These are phyloP conservation scores for Drosophila guanche DNA, from an alignment of 1,140 invertebrate genomes.

Conservation along the genomic window DNA sequence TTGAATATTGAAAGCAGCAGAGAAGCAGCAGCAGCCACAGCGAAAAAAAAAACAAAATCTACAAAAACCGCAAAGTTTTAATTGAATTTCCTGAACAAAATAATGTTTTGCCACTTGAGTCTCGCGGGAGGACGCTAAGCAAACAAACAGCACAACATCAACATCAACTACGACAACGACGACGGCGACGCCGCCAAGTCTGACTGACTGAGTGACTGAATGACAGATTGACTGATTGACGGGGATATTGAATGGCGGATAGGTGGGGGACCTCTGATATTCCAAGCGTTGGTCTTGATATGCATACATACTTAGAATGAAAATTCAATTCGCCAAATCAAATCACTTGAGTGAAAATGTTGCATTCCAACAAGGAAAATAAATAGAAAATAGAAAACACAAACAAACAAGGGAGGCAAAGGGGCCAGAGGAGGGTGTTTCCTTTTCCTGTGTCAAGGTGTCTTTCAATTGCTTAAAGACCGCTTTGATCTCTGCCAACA, in stretches of 20 bases:
- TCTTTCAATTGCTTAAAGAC: constrained; percentile 53
- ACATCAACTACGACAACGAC: constrained; percentile 39
- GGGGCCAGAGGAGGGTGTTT: constrained; percentile 1
- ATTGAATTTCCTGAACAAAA: constrained; percentile 80
- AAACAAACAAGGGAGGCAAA: constrained; percentile 36
- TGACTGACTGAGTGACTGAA: constrained; percentile 46
- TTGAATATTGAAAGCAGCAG: constrained; percentile 38
- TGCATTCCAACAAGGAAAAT: constrained; percentile 46
- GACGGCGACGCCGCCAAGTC: constrained; percentile 45
- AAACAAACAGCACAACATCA: constrained; percentile 54
- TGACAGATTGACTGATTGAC: constrained; percentile 27
- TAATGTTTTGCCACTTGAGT: constrained; percentile 80
- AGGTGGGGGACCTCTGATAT: constrained; percentile 2
- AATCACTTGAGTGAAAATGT: constrained; percentile 79
- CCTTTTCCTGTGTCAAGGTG: constrained; percentile 28
- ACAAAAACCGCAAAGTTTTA: constrained; percentile 80
- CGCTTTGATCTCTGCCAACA: constrained; percentile 71
- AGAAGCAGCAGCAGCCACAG: constrained; percentile 8
- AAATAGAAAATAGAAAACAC: constrained; percentile 50
- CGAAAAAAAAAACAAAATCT: constrained; percentile 56
- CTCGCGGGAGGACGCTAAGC: constrained; percentile 78
- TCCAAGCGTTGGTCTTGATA: constrained; percentile 48
- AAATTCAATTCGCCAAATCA: constrained; percentile 81
- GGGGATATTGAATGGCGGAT: neutral
- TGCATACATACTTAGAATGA: constrained; percentile 71